Base-by-base conservation (phyloP, 2,888 invertebrate species). In the Limenitis arthemis region DNA sequence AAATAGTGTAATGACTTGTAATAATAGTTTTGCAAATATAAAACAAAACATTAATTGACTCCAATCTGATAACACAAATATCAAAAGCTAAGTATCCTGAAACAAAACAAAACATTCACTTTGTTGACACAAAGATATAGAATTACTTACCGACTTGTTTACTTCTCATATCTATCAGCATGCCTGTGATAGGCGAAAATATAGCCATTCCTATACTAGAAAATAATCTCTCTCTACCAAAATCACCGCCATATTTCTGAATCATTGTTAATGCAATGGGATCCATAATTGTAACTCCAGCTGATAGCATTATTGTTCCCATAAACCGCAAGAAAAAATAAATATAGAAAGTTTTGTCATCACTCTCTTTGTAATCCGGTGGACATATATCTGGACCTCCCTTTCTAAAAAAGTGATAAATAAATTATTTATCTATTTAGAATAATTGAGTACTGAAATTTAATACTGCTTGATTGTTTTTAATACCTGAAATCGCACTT, bases 281-380 rank as follows among this genome's bases (percentile, higher is more conserved):
- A 77, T 96, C 96, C 90, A 95, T 91, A 50, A 96, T 92, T 8
- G 94, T 94, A 1, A 95, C 93, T n/a, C 94, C 93, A 31, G 94
- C 94, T 5, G 93, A 91, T 68, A 94, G 84, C 89, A 93, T 93
- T 5, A 94, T 91, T 32, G 93, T 94, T 1, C 93, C 95, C 64
- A 94, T 80, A 62, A 96, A 92, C 69, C 95, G 86, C 56, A 96
- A 69, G 49, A 91, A 77, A 72, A 96, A 94, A 72, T 96, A 96
- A 55, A 93, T 88, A 90, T 94, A 95, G 71, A 96, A 96, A 2
- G 93, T 90, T 62, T 88, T 90, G 67, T 92, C 92, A 59, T 92
- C 92, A 51, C 91, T 92, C 68, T 93, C 92, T 72, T 91, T 92
- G 68, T 92, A 94, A 75, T 93, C 93, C 11, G 93, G 93, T 42